phyloP scores from a whole-genome alignment of 1,140 invertebrate species.

The Sitodiplosis mosellana region DNA sequence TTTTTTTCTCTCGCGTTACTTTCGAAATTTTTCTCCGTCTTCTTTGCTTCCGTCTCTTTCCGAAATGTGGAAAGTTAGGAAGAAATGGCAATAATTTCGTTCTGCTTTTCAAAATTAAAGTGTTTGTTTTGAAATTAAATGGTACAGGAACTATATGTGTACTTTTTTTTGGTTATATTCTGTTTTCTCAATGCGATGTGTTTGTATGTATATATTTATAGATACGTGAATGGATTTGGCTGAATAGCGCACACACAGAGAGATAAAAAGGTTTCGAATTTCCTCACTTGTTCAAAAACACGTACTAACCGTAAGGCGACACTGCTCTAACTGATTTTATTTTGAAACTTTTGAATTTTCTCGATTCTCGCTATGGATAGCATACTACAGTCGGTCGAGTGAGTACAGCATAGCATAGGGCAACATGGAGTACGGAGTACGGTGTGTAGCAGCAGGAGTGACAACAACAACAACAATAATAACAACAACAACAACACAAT shows the following conservation, averaged over 20 bases:
- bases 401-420: too few species aligned
- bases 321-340: slow-evolving; percentile 22
- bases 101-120: background rate
- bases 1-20: background rate
- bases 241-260: background rate
- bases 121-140: background rate
- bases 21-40: background rate
- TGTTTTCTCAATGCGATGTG: too few species aligned
- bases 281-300: background rate
- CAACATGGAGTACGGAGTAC: too few species aligned
- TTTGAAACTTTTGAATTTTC: background rate
- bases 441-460: too few species aligned
- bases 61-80: background rate
- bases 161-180: too few species aligned
- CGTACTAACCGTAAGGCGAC: slow-evolving; percentile 23
- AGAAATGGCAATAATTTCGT: background rate
- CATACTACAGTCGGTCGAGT: too few species aligned
- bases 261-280: too few species aligned
- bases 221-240: background rate
- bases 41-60: too few species aligned
- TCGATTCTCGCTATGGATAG: too few species aligned
- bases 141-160: background rate
- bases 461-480: too few species aligned
- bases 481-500: too few species aligned
- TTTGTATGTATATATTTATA: too few species aligned